A percentile compares a stretch with the other conserved stretches of the same genome.
phyloP scores from a whole-genome alignment of 1,140 invertebrate species.

The Zaprionus ornatus region DNA sequence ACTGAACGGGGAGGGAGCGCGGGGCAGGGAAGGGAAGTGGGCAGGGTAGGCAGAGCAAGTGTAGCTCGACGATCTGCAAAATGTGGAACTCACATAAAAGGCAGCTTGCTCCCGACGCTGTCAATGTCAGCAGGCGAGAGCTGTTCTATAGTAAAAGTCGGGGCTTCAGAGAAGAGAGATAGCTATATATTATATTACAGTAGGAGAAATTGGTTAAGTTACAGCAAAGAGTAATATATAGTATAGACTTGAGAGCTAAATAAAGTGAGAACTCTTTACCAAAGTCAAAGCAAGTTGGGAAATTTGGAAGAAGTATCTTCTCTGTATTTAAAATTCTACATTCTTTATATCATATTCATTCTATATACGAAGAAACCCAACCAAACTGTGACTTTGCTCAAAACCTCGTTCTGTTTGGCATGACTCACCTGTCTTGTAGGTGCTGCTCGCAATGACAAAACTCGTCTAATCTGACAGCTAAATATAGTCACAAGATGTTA shows the following conservation, averaged over 20 bases:
- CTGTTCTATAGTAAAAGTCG: no score
- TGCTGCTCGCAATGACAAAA: constrained; percentile 57
- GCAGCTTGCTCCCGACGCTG: constrained; percentile 46
- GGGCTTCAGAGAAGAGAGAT: no score
- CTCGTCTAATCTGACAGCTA: constrained; percentile 57
- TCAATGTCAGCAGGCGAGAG: neutral
- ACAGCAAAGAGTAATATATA: neutral
- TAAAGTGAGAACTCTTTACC: no score
- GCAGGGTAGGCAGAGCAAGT: constrained; percentile 22
- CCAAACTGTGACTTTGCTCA: neutral
- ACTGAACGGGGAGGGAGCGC: constrained; percentile 24
- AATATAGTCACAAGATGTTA: constrained; percentile 66
- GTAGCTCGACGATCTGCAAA: constrained; percentile 56
- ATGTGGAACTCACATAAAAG: constrained; percentile 77
- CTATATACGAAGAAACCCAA: neutral
- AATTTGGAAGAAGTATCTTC: neutral
- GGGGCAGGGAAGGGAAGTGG: neutral
- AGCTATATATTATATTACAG: no score
- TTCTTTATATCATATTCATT: neutral
- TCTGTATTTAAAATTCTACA: neutral
- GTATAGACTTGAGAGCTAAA: neutral
- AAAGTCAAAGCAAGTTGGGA: neutral
- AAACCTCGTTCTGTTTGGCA: neutral
- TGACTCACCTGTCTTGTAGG: constrained; percentile 58
- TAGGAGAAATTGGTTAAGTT: no score